A percentile compares a stretch with the other conserved stretches of the same genome.
Conservation (phyloP, 2,888 invertebrate species). For the Agrotis clavis region DNA sequence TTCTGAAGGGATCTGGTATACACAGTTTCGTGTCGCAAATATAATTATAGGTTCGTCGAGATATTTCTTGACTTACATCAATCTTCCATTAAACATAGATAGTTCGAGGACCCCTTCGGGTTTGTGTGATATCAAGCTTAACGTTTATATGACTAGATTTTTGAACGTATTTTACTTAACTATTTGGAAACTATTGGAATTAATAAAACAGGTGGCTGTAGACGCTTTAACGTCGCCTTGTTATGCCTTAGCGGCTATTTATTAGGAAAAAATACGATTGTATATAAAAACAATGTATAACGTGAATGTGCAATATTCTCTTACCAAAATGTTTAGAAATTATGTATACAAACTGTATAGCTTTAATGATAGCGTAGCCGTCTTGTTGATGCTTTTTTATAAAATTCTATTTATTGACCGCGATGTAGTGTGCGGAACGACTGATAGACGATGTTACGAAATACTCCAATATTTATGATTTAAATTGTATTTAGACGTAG, state of each 20-base stretch:
- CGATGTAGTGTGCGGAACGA: constrained; percentile 87
- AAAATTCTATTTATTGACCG: constrained; percentile 89
- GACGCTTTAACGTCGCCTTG: constrained; percentile 83
- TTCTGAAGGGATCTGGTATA: constrained; percentile 26
- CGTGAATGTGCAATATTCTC: constrained; percentile 89
- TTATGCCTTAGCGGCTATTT: constrained; percentile 82
- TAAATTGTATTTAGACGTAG: constrained; percentile 87
- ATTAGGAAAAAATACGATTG: constrained; percentile 74
- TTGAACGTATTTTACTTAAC: constrained; percentile 57
- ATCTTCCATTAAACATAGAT: constrained; percentile 67
- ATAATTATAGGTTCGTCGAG: constrained; percentile 26
- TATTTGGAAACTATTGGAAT: constrained; percentile 61
- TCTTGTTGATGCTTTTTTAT: constrained; percentile 91
- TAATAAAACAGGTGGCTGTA: constrained; percentile 71
- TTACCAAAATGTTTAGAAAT: constrained; percentile 88
- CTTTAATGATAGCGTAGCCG: constrained; percentile 90
- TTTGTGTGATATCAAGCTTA: constrained; percentile 67
- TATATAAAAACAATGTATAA: constrained; percentile 73
- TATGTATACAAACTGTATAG: constrained; percentile 90
- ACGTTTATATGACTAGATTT: constrained; percentile 59
- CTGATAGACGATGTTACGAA: constrained; percentile 88
- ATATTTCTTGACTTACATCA: constrained; percentile 46
- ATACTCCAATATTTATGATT: constrained; percentile 88
- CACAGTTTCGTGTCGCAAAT: constrained; percentile 10
- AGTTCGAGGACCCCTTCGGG: constrained; percentile 53